Conservation (phyloP, 2,888 invertebrate genomes). For the Lordiphosa fenestrarum region DNA sequence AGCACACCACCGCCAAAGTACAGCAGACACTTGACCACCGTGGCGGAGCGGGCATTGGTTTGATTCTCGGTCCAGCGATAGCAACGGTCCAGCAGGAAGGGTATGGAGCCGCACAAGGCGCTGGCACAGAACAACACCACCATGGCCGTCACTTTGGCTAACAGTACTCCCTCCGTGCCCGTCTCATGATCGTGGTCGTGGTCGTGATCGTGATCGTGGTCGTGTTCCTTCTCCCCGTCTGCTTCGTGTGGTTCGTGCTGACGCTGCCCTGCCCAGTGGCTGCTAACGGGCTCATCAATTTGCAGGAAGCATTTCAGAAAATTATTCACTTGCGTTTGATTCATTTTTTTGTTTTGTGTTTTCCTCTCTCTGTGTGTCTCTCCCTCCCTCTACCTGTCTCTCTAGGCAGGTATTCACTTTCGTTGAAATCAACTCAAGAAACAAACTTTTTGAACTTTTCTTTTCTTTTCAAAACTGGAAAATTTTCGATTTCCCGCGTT, state of each 20-base stretch:
- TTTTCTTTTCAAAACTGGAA: slow-evolving; percentile 2
- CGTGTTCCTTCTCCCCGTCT: slow-evolving; percentile 11
- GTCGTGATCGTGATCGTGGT: slow-evolving; percentile 48
- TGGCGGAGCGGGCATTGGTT: slow-evolving; percentile 77
- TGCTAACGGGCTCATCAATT: slow-evolving; percentile 61
- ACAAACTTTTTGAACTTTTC: slow-evolving; percentile 4
- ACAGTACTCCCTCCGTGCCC: slow-evolving; percentile 79
- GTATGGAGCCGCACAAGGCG: slow-evolving; percentile 87
- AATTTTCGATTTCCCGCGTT: slow-evolving; percentile 16
- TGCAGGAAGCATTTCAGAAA: slow-evolving; percentile 70
- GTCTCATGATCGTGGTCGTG: slow-evolving; percentile 70
- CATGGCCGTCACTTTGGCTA: slow-evolving; percentile 91
- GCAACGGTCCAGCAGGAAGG: slow-evolving; percentile 86
- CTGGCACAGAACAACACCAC: slow-evolving; percentile 89
- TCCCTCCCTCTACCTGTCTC: too few species aligned
- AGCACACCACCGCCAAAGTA: slow-evolving; percentile 93
- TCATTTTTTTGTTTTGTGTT: slow-evolving; percentile 41
- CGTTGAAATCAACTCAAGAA: slow-evolving; percentile 1
- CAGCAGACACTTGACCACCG: slow-evolving; percentile 84
- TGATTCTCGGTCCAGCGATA: slow-evolving; percentile 83
- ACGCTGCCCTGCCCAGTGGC: slow-evolving; percentile 32
- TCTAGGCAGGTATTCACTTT: slow-evolving; percentile 9
- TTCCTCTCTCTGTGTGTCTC: background rate
- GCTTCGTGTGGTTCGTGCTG: slow-evolving; percentile 14
- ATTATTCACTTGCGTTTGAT: slow-evolving; percentile 68